A percentile compares a stretch with the other conserved stretches of the same genome.
Conservation (phyloP, 2,797 vertebrate genomes). For the Neosalanx taihuensis region DNA sequence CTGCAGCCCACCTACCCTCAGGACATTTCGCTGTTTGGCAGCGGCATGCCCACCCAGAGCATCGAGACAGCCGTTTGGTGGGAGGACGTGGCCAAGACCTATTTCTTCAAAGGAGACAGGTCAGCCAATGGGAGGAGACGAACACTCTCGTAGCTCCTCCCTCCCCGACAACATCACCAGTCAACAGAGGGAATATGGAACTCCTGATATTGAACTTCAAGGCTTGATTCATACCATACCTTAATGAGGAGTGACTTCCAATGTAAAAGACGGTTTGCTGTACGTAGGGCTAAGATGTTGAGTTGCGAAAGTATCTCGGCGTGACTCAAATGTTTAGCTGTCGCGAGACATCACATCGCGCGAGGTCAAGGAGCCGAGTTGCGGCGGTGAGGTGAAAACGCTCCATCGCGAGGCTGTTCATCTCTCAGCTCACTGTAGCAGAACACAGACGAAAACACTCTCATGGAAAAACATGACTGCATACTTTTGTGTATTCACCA, state of each 20-base stretch:
- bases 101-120: constrained; percentile 99
- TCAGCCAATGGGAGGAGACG: constrained; percentile 62
- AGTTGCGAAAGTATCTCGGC: constrained; percentile 11
- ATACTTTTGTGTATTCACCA: constrained; percentile 11
- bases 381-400: constrained; percentile 45
- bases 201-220: not conserved
- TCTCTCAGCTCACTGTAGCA: constrained; percentile 46
- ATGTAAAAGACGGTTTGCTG: too few species aligned
- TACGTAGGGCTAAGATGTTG: not conserved
- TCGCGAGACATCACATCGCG: constrained; percentile 54
- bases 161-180: not conserved
- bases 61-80: constrained; percentile 99
- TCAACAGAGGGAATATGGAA: not conserved
- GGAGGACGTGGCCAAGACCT: constrained; percentile 98
- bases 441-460: constrained; percentile 37
- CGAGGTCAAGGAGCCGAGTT: constrained; percentile 44
- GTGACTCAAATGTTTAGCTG: constrained; percentile 63
- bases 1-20: constrained; percentile 95
- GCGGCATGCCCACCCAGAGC: constrained; percentile 90
- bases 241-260: too few species aligned
- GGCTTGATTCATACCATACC: too few species aligned
- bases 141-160: not conserved
- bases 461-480: constrained; percentile 19
- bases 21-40: constrained; percentile 92
- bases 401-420: constrained; percentile 57